Conservation (phyloP, 2,113 vertebrate species). For the Ardeotis arabs region DNA sequence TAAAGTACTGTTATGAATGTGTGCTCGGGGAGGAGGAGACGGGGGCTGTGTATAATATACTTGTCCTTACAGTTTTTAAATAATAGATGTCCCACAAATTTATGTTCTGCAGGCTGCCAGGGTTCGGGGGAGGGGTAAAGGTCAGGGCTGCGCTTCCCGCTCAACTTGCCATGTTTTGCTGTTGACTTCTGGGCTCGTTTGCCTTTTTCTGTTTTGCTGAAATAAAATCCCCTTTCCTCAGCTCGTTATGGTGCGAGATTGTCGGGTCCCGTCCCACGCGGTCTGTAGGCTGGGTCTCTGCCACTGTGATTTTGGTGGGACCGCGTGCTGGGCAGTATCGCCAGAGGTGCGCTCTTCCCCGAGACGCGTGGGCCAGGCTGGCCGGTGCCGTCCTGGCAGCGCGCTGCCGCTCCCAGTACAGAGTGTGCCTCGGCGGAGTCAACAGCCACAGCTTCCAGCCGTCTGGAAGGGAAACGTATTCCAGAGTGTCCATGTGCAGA, state of each 20-base stretch:
- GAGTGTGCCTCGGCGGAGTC: fast-evolving
- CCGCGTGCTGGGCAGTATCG: background rate
- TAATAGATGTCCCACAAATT: constrained; percentile 80
- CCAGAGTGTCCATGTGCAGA: background rate
- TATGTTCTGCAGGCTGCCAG: constrained; percentile 70
- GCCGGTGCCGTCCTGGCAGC: fast-evolving
- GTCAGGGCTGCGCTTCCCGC: constrained; percentile 62
- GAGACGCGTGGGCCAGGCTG: background rate
- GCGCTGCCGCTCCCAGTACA: background rate
- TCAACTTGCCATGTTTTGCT: constrained; percentile 54
- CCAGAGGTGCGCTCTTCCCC: no score
- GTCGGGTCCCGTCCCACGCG: background rate
- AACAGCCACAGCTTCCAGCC: background rate
- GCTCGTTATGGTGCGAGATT: background rate
- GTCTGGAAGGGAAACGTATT: fast-evolving
- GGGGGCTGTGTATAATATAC: constrained; percentile 73
- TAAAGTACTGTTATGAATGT: constrained; percentile 84
- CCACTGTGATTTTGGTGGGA: fast-evolving
- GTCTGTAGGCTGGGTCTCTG: background rate
- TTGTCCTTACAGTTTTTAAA: constrained; percentile 82
- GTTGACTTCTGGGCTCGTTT: background rate
- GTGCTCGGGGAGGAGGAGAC: constrained; percentile 69
- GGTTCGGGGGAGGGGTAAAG: constrained; percentile 69
- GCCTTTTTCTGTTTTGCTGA: background rate
- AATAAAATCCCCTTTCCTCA: background rate